phyloP scores from a whole-genome alignment of 2,113 vertebrate genomes.

The Calcarius ornatus region DNA sequence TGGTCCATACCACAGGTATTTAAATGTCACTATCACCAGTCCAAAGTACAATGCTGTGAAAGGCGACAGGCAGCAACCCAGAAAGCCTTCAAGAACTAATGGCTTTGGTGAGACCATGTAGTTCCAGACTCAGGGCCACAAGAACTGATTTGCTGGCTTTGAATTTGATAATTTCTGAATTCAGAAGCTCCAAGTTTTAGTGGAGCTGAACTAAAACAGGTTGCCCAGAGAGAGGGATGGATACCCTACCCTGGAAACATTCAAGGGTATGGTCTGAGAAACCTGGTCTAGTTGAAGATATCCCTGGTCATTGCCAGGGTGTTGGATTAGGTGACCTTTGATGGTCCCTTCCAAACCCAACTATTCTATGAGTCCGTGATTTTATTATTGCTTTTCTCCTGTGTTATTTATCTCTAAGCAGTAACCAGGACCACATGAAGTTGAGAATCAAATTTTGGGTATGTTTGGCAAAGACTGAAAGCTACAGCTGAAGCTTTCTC shows the following conservation, averaged over 20 bases:
- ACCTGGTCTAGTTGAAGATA: neutral
- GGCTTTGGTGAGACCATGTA: neutral
- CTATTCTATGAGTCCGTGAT: neutral
- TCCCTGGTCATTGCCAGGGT: neutral
- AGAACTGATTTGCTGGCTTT: neutral
- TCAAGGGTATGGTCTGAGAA: neutral
- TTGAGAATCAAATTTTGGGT: neutral
- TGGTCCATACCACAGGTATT: neutral
- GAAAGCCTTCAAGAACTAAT: neutral
- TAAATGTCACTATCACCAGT: neutral
- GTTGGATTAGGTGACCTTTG: neutral
- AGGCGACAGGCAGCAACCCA: neutral
- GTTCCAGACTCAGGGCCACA: neutral
- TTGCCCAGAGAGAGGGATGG: neutral
- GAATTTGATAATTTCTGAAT: constrained; percentile 40
- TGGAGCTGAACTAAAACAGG: neutral
- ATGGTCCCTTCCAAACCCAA: neutral
- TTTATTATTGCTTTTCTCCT: neutral
- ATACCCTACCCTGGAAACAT: neutral
- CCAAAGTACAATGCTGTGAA: neutral
- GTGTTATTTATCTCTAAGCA: neutral
- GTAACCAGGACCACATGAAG: neutral
- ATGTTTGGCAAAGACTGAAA: constrained; percentile 10
- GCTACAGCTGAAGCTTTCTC: neutral
- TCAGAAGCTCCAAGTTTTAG: neutral